phyloP scores from a whole-genome alignment of 2,797 vertebrate genomes.

The Cheirogaleus major region DNA sequence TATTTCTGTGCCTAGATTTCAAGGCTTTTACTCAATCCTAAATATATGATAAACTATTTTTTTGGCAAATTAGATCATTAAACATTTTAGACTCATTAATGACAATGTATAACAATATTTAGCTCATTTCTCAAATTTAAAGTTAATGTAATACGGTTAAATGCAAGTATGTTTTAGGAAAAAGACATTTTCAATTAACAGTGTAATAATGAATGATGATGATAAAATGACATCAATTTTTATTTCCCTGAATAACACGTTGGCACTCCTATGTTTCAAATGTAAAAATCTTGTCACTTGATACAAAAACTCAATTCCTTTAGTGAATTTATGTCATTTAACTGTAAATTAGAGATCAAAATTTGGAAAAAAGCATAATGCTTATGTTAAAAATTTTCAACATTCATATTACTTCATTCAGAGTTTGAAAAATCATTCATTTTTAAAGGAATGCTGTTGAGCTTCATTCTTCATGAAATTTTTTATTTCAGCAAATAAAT shows the following conservation, averaged over 20 bases:
- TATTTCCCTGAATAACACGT: not conserved
- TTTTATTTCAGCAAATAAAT: not conserved
- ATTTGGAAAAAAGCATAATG: not conserved
- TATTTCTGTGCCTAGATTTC: not conserved
- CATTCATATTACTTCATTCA: conserved; percentile 67
- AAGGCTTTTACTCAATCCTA: not conserved
- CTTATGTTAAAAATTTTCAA: conserved; percentile 2
- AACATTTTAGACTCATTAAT: not conserved
- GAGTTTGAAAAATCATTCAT: conserved; percentile 45
- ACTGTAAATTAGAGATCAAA: not conserved
- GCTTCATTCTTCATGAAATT: conserved; percentile 19
- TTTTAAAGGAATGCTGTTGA: conserved; percentile 46
- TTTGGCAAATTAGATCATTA: not conserved
- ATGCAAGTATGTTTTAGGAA: conserved; percentile 29
- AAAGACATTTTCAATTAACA: conserved; percentile 44
- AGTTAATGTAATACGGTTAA: not conserved
- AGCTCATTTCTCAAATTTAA: not conserved
- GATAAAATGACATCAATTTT: not conserved
- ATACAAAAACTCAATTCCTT: not conserved
- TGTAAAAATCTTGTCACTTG: conserved; percentile 19
- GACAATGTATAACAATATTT: not conserved
- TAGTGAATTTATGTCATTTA: conserved; percentile 2
- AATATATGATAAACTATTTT: not conserved
- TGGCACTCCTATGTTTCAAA: not conserved
- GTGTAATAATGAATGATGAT: not conserved